Conservation (phyloP, 2,888 invertebrate species). For the Hecatera dysodea region DNA sequence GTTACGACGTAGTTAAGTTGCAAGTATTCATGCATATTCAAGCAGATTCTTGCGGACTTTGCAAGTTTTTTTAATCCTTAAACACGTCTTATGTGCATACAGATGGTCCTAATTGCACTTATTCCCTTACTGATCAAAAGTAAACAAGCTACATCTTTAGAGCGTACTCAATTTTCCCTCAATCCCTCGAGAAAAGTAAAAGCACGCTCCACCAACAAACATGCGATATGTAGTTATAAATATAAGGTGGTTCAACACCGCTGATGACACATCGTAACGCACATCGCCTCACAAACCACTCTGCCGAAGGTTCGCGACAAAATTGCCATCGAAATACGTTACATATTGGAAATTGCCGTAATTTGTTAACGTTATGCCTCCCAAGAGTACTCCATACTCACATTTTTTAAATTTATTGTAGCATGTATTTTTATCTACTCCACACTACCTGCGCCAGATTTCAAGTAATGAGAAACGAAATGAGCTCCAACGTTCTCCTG, state of each 20-base stretch:
- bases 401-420: constrained; percentile 71
- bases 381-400: constrained; percentile 67
- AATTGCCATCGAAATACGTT: constrained; percentile 80
- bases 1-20: constrained; percentile 14
- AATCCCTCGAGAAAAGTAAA: constrained; percentile 11
- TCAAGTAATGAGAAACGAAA: constrained; percentile 69
- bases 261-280: constrained; percentile 52
- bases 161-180: constrained; percentile 20
- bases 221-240: constrained; percentile 21
- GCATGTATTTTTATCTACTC: constrained; percentile 67
- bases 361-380: constrained; percentile 82
- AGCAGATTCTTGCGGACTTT: not conserved
- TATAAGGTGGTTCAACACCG: constrained; percentile 17
- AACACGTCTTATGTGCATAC: not conserved
- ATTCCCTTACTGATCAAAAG: constrained; percentile 17
- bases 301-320: constrained; percentile 57
- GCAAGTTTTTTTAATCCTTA: not conserved
- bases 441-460: constrained; percentile 65
- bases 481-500: constrained; percentile 62
- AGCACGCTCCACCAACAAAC: constrained; percentile 4
- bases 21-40: not conserved
- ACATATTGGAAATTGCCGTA: constrained; percentile 81
- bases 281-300: constrained; percentile 40
- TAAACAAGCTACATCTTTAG: constrained; percentile 23
- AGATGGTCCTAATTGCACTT: not conserved